Evolutionary conservation across 2,888 invertebrate genomes (phyloP).

Genomic region (Ornithoptera priamus): DNA sequence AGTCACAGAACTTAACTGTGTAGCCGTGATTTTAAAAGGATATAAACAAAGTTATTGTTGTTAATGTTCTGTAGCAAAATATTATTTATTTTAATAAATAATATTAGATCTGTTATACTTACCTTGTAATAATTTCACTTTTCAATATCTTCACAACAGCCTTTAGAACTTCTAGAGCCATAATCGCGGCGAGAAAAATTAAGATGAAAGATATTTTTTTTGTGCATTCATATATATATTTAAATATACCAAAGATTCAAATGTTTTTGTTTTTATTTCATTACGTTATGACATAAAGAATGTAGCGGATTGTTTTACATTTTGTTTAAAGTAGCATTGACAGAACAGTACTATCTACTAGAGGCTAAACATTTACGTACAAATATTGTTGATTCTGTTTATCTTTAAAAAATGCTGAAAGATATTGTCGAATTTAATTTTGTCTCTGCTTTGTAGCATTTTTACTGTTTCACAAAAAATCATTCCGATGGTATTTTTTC

Average conservation of each 20-base stretch:
- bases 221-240: background rate
- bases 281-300: no score
- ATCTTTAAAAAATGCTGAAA: constrained; percentile 50
- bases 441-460: constrained; percentile 71
- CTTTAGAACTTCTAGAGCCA: background rate
- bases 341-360: constrained; percentile 60
- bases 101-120: no score
- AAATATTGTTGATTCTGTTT: constrained; percentile 57
- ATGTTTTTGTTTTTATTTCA: background rate
- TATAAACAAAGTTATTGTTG: no score
- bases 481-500: constrained; percentile 48
- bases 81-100: no score
- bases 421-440: constrained; percentile 73
- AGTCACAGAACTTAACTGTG: no score
- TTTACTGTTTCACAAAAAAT: constrained; percentile 10
- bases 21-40: no score
- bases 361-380: constrained; percentile 67
- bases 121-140: background rate
- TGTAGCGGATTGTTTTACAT: no score
- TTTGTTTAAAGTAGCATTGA: constrained; percentile 34
- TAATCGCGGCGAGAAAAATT: background rate
- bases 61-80: no score
- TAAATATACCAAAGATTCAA: constrained; percentile 1
- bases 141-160: background rate
- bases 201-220: background rate